Conservation (phyloP, 2,888 invertebrate genomes). For the Bellardia pandia region DNA sequence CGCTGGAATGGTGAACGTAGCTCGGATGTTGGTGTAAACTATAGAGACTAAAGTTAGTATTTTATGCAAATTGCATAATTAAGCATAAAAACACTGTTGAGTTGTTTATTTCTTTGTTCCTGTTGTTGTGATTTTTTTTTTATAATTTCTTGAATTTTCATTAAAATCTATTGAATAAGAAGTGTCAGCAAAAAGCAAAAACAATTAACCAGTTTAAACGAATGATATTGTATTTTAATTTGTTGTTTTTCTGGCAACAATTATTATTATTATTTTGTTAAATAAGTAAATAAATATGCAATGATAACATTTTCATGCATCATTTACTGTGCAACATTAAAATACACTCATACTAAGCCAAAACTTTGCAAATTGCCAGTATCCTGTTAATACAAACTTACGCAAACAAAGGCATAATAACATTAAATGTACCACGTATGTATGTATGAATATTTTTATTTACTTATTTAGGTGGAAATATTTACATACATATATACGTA, state of each 20-base stretch:
- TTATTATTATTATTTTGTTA: conserved; percentile 24
- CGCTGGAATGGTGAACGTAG: not conserved
- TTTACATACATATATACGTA: no score
- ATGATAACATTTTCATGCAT: conserved; percentile 65
- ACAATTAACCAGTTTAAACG: not conserved
- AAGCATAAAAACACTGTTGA: conserved; percentile 76
- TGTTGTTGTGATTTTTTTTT: not conserved
- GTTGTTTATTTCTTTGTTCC: conserved; percentile 30
- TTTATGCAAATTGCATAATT: conserved; percentile 79
- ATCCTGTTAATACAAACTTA: conserved; percentile 49
- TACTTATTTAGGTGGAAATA: no score
- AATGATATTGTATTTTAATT: conserved; percentile 2
- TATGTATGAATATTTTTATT: no score
- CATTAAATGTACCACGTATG: no score
- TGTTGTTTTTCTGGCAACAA: conserved; percentile 18
- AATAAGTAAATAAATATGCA: conserved; percentile 45
- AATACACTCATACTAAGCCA: conserved; percentile 34
- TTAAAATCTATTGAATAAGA: conserved; percentile 5
- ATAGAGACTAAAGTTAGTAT: conserved; percentile 62
- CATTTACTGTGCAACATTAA: conserved; percentile 70
- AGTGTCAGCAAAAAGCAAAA: not conserved
- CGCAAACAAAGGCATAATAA: not conserved
- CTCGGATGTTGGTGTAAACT: conserved; percentile 43
- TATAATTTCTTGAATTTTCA: conserved; percentile 6
- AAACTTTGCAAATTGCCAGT: conserved; percentile 63